Base-by-base conservation (phyloP, 1,140 invertebrate genomes). In the Neelides sp. region DNA sequence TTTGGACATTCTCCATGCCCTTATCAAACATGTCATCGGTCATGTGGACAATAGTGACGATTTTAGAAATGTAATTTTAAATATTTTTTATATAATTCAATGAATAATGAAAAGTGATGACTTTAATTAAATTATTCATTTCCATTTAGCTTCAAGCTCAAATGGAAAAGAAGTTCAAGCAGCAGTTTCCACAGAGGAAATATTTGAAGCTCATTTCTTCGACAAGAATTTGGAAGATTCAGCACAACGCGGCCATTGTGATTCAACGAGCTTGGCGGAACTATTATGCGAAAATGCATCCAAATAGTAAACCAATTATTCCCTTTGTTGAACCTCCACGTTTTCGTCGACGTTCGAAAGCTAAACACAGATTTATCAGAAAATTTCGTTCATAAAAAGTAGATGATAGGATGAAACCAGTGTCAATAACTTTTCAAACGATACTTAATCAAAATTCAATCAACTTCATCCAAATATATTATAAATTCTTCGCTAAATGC, bases 151-250 rank as follows among this genome's bases (percentile, higher is more conserved):
- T 83, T 13, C 78, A 80, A 66, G 80, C 84, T 61, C 88, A 93
- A 70, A 92, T 93, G 84, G 86, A 92, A 68, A 79, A 84, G 49
- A 93, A 93, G n/a, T 95, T 92, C 67, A 88, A 90, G 69, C 89
- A 91, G 67, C 84, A 90, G 67, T 95, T 94, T 69, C 89, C 90
- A 27, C 92, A 86, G 1, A 74, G 89, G 47, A 90, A 91, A 65
- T 85, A 90, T 68, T 75, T 91, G 55, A 83, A 86, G 67, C 88
- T 92, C 65, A 85, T 90, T 55, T 91, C 88, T 55, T 91, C 87
- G 27, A 94, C 90, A 22, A 79, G 90, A 66, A 83, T 90, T 69
- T 90, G 88, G 80, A 94, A 94, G 69, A 78, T 88, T 55, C 83
- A 93, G 69, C 89, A 94, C 65, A 89, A 92, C 65, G 89, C 89